phyloP scores from a whole-genome alignment of 2,888 invertebrate species.

The Steinernema scapterisci region DNA sequence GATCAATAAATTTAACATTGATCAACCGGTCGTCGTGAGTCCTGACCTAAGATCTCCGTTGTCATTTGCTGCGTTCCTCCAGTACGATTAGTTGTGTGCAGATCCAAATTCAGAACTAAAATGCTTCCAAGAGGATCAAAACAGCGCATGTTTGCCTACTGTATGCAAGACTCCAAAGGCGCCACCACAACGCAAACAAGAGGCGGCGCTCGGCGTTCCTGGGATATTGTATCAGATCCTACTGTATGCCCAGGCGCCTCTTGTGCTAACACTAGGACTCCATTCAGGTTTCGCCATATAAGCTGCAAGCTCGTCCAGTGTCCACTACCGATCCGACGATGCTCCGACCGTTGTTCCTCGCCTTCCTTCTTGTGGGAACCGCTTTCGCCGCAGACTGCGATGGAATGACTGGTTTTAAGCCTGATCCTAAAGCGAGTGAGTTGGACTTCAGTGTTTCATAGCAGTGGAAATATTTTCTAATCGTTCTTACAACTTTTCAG shows the following conservation, averaged over 20 bases:
- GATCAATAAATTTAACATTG: no score
- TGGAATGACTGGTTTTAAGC: no score
- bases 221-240: constrained; percentile 13
- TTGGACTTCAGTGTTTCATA: no score
- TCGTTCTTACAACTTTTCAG: no score
- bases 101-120: no score
- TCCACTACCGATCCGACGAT: not conserved
- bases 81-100: no score
- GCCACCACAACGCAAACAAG: not conserved
- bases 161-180: not conserved
- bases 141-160: not conserved
- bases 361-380: not conserved
- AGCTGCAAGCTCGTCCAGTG: not conserved
- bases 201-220: not conserved
- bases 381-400: not conserved
- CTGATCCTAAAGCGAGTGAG: no score
- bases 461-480: no score
- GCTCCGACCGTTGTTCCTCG: not conserved
- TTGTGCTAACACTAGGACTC: not conserved
- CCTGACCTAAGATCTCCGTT: no score
- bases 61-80: no score
- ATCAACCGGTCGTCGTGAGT: no score
- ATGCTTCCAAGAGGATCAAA: no score
- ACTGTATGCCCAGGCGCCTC: not conserved
- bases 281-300: constrained; percentile 9